Percentiles rank a stretch among this genome's conserved stretches.
phyloP scores from a whole-genome alignment of 2,888 invertebrate species.

The Hypomecis punctinalis region DNA sequence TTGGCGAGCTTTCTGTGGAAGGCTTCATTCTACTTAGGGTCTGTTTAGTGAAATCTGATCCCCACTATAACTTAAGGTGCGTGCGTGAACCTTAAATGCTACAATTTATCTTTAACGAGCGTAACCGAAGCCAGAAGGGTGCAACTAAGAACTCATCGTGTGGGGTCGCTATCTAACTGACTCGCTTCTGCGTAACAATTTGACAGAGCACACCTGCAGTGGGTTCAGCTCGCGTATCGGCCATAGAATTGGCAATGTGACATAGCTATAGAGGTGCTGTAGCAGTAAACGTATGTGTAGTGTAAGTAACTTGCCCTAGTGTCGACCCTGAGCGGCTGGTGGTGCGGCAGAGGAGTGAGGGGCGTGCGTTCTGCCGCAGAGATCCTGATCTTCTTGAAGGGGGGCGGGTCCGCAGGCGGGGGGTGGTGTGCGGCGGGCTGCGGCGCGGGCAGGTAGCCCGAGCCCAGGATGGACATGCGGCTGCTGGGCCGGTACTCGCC shows the following conservation, averaged over 20 bases:
- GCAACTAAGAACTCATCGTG: no score
- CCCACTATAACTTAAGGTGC: no score
- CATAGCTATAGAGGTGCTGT: not conserved
- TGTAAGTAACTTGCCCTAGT: constrained; percentile 79
- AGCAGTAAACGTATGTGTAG: not conserved
- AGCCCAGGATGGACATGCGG: constrained; percentile 87
- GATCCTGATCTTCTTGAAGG: constrained; percentile 88
- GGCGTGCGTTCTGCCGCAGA: constrained; percentile 74
- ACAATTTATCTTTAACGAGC: no score
- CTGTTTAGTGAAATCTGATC: no score
- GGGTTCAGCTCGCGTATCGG: no score
- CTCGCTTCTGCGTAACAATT: no score
- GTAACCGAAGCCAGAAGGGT: no score
- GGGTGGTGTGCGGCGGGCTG: constrained; percentile 77
- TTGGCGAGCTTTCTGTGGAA: no score
- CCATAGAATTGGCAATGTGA: not conserved
- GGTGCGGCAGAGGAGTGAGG: constrained; percentile 71
- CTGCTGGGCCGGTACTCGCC: constrained; percentile 76
- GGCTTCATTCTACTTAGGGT: no score
- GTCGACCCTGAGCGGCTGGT: constrained; percentile 87
- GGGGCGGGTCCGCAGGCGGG: constrained; percentile 83
- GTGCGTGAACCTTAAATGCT: no score
- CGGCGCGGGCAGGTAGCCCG: constrained; percentile 83
- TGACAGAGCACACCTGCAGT: no score
- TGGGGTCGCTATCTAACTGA: no score